Base-by-base conservation (phyloP, 2,113 vertebrate species). In the Clarias magur region DNA sequence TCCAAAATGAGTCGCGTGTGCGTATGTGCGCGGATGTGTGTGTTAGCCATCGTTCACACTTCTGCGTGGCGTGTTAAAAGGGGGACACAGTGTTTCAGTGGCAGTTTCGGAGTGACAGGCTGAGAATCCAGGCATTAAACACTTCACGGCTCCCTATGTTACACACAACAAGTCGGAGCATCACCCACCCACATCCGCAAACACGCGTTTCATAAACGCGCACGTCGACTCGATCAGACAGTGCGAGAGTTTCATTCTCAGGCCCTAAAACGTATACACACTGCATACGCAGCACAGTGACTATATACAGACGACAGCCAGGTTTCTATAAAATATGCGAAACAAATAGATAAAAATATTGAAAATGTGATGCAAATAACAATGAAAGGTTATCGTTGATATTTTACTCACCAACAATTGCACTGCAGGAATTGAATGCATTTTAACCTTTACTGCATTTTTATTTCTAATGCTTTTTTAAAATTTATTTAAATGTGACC, bases 61-160 rank as follows among this genome's bases (percentile, higher is more conserved):
- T 85, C 57, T 81, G 27, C 5, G 48, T 73, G 13, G 59, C n/a
- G 80, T 86, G 89, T 86, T 90, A 86, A 88, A 88, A 88, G 87
- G 86, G 54, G 80, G 38, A 81, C 89, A 88, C 87, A 75, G 68
- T 88, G 63, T 93, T 93, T 92, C 91, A 88, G 91, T 92, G 89
- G 91, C 93, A 91, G 90, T 89, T 90, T 90, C 85, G 86, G 87
- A 91, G 82, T 87, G 57, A 85, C 84, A 62, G 87, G 85, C 63
- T 72, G 87, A 82, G 88, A 88, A 88, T 80, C 67, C 85, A 88
- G 78, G 60, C 90, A n/a, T 90, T 86, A 88, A 85, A 48, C 62
- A 88, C 86, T 78, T 54, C 86, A 87, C 87, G 82, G 84, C 82
- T 76, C 12, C 63, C 25, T 62, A 42, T 23, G 48, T 88, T 84